Evolutionary conservation across 64 coral and sea anemone genomes (phyloP).

Genomic region (Pocillopora damicornis): DNA sequence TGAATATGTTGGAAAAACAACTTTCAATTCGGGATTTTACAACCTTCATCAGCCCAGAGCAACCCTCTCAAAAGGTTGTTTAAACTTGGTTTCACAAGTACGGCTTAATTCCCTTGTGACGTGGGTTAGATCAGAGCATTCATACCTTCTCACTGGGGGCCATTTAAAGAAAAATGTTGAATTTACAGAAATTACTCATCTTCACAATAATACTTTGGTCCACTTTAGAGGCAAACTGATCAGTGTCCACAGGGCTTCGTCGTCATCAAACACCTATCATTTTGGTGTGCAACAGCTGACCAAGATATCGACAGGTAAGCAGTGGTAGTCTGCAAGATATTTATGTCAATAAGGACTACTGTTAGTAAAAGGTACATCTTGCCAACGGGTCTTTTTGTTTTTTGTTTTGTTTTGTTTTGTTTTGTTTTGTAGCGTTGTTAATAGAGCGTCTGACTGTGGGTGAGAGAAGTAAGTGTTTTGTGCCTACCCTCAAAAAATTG

Average conservation of each 20-base stretch:
- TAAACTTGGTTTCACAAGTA: conserved; percentile 57
- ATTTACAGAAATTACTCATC: conserved; percentile 32
- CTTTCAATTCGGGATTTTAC: conserved; percentile 45
- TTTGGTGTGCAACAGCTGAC: conserved; percentile 51
- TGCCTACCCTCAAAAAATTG: no score
- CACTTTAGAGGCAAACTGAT: conserved; percentile 64
- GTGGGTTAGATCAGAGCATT: conserved; percentile 43
- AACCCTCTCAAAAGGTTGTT: conserved; percentile 55
- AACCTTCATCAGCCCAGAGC: conserved; percentile 82
- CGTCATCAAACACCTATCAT: conserved; percentile 19
- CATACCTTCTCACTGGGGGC: conserved; percentile 43
- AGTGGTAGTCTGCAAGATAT: not conserved
- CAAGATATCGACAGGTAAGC: conserved; percentile 54
- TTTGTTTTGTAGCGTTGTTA: no score
- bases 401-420: no score
- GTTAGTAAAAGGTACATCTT: no score
- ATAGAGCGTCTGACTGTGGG: no score
- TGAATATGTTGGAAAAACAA: conserved; percentile 86
- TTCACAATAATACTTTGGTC: conserved; percentile 53
- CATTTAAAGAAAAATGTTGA: conserved; percentile 2
- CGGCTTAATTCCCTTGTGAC: conserved; percentile 42
- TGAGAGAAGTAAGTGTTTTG: no score
- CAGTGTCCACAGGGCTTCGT: conserved; percentile 11
- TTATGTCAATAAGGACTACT: no score
- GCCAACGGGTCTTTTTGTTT: no score